A percentile compares a stretch with the other conserved stretches of the same genome.
These are phyloP conservation scores for Sander lucioperca DNA, from an alignment of 2,113 vertebrate genomes.

Conservation along the genomic window DNA sequence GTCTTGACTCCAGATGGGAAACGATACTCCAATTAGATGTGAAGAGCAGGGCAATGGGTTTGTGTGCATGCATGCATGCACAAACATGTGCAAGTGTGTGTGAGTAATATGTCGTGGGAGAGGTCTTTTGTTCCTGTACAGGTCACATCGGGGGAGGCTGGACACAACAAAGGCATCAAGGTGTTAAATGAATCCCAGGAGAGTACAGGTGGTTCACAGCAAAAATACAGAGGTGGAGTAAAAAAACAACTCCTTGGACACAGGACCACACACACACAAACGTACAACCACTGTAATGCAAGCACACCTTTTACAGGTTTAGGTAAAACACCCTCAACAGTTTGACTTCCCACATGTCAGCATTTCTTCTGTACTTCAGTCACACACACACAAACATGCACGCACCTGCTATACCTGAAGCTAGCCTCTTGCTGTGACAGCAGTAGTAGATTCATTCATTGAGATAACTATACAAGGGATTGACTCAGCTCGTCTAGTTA, in stretches of 20 bases:
- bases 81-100: conserved; percentile 1
- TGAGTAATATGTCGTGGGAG: conserved; percentile 22
- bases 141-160: conserved; percentile 6
- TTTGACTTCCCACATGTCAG: conserved; percentile 55
- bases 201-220: conserved; percentile 31
- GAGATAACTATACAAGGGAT: conserved; percentile 5
- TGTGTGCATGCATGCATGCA: neutral
- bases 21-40: conserved; percentile 50
- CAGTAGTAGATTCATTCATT: conserved; percentile 37
- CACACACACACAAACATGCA: conserved; percentile 14
- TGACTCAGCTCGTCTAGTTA: neutral
- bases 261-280: conserved; percentile 4
- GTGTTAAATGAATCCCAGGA: conserved; percentile 50
- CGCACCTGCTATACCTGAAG: conserved; percentile 36
- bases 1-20: conserved; percentile 54
- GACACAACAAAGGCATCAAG: conserved; percentile 22
- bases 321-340: conserved; percentile 26
- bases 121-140: conserved; percentile 12
- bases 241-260: neutral
- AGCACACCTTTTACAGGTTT: conserved; percentile 30
- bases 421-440: conserved; percentile 24
- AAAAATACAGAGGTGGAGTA: conserved; percentile 26
- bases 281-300: neutral
- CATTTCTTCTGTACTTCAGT: conserved; percentile 35
- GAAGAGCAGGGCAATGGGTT: conserved; percentile 13